Evolutionary conservation across 2,888 invertebrate species (phyloP), one percentile per base, ranked within the genome.

Genomic region (Netelia inedita): DNA sequence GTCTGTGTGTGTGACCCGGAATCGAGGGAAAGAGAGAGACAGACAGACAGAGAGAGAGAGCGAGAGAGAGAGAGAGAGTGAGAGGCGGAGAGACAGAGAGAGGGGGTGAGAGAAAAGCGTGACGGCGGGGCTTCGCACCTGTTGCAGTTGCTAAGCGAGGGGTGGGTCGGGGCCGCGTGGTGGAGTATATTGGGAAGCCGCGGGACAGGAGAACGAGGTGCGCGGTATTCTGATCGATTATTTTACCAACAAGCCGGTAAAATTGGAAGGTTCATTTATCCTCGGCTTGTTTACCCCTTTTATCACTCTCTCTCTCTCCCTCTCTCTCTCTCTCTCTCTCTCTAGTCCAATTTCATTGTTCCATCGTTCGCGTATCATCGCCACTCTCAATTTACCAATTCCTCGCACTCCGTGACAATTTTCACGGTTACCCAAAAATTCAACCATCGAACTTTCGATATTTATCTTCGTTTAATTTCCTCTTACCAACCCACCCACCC

Each of bases 241-340:
- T 91, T 93, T 91, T 23, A 90, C 91, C 90, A 90, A 92, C 91
- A 90, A 91, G 91, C 91, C 91, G 88, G 90, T 90, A 90, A 91
- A 91, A 91, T 91, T 91, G 91, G 91, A 89, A 90, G 90, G 90
- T 90, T 92, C 43, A 65, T 72, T 79, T 43, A 55, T 55, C 55
- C 43, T 43, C 23, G 43, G 72, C n/a, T 74, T 35, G 73, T 63
- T 63, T 35, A 63, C 50, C 50, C 61, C 11, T 16, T 28, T 21
- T 10, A 35, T 10, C 9, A 92, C 59, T 16, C 6, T n/a, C 61
- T 2, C 50, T 3, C 9, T 61, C 35, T 3, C 8, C 9, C 46
- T 10, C 5, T 6, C 61, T 2, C 50, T 5, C 9, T 73, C 35
- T 3, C 8, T 21, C 41, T 1, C 41, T 46, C 59, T 16, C 14